These are phyloP conservation scores for Neoitamus cyanurus DNA, from an alignment of 2,888 invertebrate genomes.

Conservation along the genomic window DNA sequence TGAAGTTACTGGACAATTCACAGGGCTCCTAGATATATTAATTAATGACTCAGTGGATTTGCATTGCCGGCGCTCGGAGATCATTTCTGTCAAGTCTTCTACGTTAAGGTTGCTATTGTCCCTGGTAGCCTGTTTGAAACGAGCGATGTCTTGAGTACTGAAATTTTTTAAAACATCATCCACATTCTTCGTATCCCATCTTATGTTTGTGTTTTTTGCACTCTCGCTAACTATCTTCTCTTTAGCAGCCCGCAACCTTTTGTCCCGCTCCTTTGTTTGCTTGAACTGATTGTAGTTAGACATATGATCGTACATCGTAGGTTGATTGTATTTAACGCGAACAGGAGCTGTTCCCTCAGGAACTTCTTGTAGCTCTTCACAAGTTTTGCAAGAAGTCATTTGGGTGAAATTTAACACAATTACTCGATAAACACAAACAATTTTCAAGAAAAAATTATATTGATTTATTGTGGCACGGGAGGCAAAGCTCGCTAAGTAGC, in stretches of 20 bases:
- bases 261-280: conserved; percentile 53
- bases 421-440: background rate
- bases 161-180: conserved; percentile 54
- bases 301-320: conserved; percentile 59
- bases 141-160: conserved; percentile 54
- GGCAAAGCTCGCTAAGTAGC: background rate
- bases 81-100: background rate
- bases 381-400: conserved; percentile 56
- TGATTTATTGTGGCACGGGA: background rate
- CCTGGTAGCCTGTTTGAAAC: conserved; percentile 51
- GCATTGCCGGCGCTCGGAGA: conserved; percentile 22
- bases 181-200: conserved; percentile 41
- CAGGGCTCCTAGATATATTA: conserved; percentile 56
- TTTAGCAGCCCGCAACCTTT: conserved; percentile 51
- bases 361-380: conserved; percentile 54
- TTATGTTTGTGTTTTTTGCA: conserved; percentile 56
- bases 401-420: background rate
- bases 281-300: conserved; percentile 56
- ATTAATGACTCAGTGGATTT: conserved; percentile 52
- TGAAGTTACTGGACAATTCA: conserved; percentile 57
- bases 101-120: background rate
- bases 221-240: conserved; percentile 55
- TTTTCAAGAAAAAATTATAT: background rate
- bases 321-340: conserved; percentile 54
- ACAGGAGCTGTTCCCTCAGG: conserved; percentile 55